Conservation (phyloP, 2,113 vertebrate species). For the Ivindomyrus marchei region DNA sequence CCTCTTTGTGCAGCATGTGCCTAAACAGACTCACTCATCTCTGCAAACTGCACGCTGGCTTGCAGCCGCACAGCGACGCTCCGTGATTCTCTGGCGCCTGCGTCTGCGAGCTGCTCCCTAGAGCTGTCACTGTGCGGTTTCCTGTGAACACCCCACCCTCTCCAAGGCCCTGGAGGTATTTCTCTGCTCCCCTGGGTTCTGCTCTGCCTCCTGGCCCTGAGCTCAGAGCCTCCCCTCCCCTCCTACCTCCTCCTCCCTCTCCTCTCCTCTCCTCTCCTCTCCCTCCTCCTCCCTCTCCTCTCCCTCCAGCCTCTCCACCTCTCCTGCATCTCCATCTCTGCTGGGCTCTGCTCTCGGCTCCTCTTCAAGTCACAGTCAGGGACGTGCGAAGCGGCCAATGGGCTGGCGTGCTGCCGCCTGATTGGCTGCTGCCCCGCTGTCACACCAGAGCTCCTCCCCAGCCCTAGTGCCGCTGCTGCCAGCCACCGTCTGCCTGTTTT, state of each 20-base stretch:
- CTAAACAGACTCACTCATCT: not conserved
- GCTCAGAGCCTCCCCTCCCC: not conserved
- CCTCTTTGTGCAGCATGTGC: not conserved
- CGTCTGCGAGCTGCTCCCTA: not conserved
- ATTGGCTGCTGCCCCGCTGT: slow-evolving; percentile 4
- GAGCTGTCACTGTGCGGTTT: not conserved
- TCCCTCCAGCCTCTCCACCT: not conserved
- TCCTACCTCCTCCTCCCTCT: not conserved
- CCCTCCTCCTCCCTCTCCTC: not conserved
- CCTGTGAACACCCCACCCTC: not conserved
- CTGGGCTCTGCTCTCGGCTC: not conserved
- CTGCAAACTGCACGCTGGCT: not conserved
- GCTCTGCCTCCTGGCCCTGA: not conserved
- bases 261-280: too few relatives aligned
- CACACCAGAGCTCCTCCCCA: not conserved
- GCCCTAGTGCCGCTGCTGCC: not conserved
- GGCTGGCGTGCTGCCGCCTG: not conserved
- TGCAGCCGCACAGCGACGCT: not conserved
- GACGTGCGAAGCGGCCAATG: not conserved
- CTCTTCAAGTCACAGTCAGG: not conserved
- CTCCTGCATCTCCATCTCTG: slow-evolving; percentile 1
- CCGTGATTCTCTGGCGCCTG: not conserved
- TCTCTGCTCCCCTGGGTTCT: not conserved
- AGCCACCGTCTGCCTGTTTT: not conserved
- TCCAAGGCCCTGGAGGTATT: not conserved